Conservation (phyloP, 2,888 invertebrate species). For the Drepana falcataria region DNA sequence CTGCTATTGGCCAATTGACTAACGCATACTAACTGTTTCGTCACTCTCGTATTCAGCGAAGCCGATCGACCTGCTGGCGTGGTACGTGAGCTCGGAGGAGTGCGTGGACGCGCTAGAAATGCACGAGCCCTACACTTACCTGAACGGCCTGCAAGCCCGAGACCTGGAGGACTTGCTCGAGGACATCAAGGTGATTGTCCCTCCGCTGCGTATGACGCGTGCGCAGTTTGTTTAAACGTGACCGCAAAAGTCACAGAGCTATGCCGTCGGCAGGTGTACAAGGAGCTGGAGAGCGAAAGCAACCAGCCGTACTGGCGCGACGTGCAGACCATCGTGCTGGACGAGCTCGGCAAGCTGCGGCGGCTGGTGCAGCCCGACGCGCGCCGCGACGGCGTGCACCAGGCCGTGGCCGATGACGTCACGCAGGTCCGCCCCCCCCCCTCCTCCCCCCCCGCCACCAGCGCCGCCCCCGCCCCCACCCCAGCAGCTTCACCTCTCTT, state of each 20-base stretch:
- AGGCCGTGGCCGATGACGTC: slow-evolving; percentile 94
- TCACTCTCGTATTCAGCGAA: slow-evolving; percentile 81
- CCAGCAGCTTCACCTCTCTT: too few species aligned
- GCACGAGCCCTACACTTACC: slow-evolving; percentile 97
- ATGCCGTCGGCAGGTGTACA: slow-evolving; percentile 80
- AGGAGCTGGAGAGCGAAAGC: slow-evolving; percentile 92
- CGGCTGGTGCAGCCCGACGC: slow-evolving; percentile 82
- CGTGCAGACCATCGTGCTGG: slow-evolving; percentile 95
- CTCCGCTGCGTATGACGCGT: too few species aligned
- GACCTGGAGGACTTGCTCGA: slow-evolving; percentile 97
- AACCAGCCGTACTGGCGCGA: slow-evolving; percentile 97
- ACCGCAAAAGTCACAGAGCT: too few species aligned
- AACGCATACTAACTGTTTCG: too few species aligned
- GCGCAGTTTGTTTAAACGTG: too few species aligned
- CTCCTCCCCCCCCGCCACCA: not conserved
- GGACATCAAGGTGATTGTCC: slow-evolving; percentile 87
- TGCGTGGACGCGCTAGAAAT: slow-evolving; percentile 95
- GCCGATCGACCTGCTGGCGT: slow-evolving; percentile 97
- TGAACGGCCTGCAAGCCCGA: slow-evolving; percentile 92
- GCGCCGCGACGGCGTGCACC: slow-evolving; percentile 90
- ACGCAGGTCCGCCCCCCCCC: slow-evolving; percentile 59
- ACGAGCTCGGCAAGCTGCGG: slow-evolving; percentile 92
- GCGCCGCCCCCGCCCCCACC: not conserved
- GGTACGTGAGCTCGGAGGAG: slow-evolving; percentile 95
- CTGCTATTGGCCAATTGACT: not conserved